phyloP scores from a whole-genome alignment of 2,113 vertebrate species.

The Fukomys damarensis region DNA sequence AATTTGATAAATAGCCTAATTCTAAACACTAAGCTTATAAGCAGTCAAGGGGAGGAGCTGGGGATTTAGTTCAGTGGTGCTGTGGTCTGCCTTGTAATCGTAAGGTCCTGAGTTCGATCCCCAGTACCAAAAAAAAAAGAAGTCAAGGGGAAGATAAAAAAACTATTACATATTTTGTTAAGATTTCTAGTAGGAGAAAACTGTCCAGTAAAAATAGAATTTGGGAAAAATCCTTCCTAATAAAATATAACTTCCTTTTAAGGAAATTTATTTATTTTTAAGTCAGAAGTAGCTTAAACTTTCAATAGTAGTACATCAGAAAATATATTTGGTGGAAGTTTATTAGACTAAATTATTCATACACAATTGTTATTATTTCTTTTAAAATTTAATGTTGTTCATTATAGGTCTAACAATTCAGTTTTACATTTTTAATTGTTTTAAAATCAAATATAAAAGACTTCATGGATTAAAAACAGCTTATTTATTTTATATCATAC shows the following conservation, averaged over 20 bases:
- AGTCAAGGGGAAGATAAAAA: slow-evolving; percentile 10
- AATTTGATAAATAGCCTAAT: slow-evolving; percentile 31
- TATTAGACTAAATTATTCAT: slow-evolving; percentile 50
- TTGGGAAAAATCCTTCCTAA: background rate
- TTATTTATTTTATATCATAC: slow-evolving; percentile 24
- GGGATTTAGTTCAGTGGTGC: too few species aligned
- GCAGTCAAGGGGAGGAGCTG: background rate
- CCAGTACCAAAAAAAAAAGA: too few species aligned
- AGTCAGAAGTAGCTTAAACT: slow-evolving; percentile 11
- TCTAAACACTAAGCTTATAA: slow-evolving; percentile 15
- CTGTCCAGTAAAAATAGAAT: slow-evolving; percentile 33
- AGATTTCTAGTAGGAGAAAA: slow-evolving; percentile 17
- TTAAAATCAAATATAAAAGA: slow-evolving; percentile 35
- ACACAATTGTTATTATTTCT: background rate
- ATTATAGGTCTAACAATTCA: background rate
- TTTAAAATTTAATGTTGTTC: background rate
- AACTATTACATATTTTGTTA: slow-evolving; percentile 1
- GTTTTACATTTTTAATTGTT: slow-evolving; percentile 45
- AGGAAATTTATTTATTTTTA: background rate
- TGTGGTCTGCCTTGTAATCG: too few species aligned
- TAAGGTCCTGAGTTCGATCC: too few species aligned
- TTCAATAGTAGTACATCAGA: slow-evolving; percentile 3
- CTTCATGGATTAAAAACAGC: background rate
- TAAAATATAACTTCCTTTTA: slow-evolving; percentile 24
- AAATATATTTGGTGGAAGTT: slow-evolving; percentile 14